phyloP scores from a whole-genome alignment of 1,140 invertebrate species.

The Brachionus calyciflorus region DNA sequence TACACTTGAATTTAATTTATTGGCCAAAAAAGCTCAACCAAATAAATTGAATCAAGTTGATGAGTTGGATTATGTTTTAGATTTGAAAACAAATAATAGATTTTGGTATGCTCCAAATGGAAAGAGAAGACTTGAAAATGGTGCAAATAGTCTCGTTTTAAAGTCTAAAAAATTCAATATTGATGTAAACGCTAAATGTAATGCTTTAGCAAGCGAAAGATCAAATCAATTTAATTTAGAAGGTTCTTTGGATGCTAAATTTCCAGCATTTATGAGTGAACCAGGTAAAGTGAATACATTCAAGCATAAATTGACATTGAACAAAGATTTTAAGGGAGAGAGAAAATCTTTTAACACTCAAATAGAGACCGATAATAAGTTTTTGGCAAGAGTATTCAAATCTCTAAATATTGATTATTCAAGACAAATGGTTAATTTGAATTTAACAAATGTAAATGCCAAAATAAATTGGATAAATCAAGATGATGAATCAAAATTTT shows the following conservation, averaged over 20 bases:
- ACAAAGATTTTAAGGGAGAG: not conserved
- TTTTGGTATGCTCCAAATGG: not conserved
- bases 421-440: not conserved
- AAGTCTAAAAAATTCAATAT: not conserved
- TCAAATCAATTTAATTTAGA: not conserved
- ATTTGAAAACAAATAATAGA: not conserved
- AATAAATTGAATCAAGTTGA: not conserved
- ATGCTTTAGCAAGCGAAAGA: not conserved
- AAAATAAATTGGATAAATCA: not conserved
- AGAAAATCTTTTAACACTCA: not conserved
- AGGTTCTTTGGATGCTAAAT: not conserved
- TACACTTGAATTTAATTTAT: not conserved
- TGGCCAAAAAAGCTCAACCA: conserved; percentile 23
- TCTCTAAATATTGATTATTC: not conserved
- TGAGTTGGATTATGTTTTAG: not conserved
- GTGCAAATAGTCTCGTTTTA: not conserved
- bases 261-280: conserved; percentile 6
- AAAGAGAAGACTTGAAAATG: not conserved
- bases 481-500: not conserved
- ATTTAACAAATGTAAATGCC: not conserved
- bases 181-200: not conserved
- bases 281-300: not conserved
- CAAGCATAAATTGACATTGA: not conserved
- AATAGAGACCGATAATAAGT: conserved; percentile 11
- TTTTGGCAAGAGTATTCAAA: not conserved